A percentile compares a stretch with the other conserved stretches of the same genome.
Conservation (phyloP, 2,113 vertebrate species). For the Reinhardtius hippoglossoides region DNA sequence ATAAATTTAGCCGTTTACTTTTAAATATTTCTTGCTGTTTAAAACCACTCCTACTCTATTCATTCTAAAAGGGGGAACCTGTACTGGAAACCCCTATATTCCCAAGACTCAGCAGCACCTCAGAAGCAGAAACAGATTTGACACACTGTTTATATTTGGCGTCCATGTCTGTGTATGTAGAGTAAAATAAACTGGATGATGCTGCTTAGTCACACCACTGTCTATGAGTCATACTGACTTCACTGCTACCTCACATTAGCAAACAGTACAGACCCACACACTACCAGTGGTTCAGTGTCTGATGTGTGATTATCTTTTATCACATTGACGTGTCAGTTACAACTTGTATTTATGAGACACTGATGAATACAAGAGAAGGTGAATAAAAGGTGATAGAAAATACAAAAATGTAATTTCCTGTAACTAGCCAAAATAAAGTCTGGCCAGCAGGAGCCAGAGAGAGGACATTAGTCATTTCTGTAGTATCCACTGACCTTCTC, state of each 20-base stretch:
- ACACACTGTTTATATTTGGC: conserved; percentile 10
- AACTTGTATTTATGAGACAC: conserved; percentile 68
- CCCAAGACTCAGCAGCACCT: neutral
- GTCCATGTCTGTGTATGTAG: neutral
- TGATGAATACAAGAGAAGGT: conserved; percentile 3
- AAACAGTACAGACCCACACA: conserved; percentile 6
- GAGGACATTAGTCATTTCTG: conserved; percentile 74
- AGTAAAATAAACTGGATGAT: conserved; percentile 11
- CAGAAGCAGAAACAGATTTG: neutral
- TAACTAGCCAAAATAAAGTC: conserved; percentile 75
- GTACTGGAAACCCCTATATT: neutral
- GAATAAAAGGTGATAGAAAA: conserved; percentile 64
- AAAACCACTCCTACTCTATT: conserved; percentile 9
- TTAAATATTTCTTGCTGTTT: conserved; percentile 18
- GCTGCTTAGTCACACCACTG: neutral
- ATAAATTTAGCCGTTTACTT: conserved; percentile 13
- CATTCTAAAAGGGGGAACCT: neutral
- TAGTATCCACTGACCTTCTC: conserved; percentile 74
- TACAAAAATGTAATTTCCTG: conserved; percentile 69
- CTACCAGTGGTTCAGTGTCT: conserved; percentile 58
- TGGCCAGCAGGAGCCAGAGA: conserved; percentile 60
- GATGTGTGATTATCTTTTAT: conserved; percentile 67
- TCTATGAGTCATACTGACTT: conserved; percentile 9
- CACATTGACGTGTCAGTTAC: conserved; percentile 59
- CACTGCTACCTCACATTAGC: conserved; percentile 39